These are phyloP conservation scores for Alces alces DNA, from an alignment of 2,113 vertebrate genomes.

Conservation along the genomic window DNA sequence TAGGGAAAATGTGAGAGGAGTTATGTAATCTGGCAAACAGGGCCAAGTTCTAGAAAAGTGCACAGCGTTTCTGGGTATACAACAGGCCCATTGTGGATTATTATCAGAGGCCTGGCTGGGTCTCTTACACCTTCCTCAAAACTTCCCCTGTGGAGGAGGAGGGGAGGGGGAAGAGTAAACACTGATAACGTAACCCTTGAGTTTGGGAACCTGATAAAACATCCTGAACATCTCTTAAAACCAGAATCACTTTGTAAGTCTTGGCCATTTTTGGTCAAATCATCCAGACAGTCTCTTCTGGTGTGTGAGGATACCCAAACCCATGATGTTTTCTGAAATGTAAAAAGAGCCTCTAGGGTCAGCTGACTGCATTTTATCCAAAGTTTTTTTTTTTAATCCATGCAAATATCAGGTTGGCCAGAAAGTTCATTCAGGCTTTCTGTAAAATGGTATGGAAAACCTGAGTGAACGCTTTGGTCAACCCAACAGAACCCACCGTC, in stretches of 20 bases:
- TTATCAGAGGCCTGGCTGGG: not conserved
- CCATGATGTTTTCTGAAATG: not conserved
- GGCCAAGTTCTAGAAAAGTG: not conserved
- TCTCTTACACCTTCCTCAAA: not conserved
- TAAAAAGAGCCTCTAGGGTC: not conserved
- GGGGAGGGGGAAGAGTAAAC: not conserved
- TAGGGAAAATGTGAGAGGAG: not conserved
- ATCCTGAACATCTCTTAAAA: not conserved
- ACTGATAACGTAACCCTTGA: not conserved
- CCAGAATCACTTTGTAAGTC: not conserved
- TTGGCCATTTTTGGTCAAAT: not conserved
- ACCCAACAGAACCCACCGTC: not conserved
- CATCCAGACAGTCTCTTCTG: not conserved
- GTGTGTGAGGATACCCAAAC: not conserved
- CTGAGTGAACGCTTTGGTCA: not conserved
- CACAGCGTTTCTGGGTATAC: not conserved
- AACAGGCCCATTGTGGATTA: not conserved
- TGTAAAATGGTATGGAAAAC: not conserved
- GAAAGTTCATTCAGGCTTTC: not conserved
- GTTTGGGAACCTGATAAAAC: not conserved
- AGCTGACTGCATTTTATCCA: not conserved
- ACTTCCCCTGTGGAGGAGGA: not conserved
- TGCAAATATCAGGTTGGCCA: rapidly evolving
- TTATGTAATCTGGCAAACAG: not conserved
- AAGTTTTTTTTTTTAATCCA: not conserved